Conservation (phyloP, 2,113 vertebrate species). For the Passer montanus region DNA sequence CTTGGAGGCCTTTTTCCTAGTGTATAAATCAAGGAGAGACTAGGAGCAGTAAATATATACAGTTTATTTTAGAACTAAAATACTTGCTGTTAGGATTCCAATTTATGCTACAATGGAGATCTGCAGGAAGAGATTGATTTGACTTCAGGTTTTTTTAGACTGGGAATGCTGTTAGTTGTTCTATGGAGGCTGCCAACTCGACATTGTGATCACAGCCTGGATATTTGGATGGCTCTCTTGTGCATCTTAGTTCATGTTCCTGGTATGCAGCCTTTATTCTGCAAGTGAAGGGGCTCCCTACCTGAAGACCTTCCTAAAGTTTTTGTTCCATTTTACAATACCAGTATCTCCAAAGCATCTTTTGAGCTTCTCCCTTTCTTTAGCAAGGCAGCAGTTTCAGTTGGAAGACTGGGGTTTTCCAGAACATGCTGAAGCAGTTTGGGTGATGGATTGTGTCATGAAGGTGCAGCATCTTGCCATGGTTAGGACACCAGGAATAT, state of each 20-base stretch:
- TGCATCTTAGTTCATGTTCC: not conserved
- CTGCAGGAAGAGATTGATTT: not conserved
- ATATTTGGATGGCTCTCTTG: not conserved
- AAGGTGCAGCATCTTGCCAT: not conserved
- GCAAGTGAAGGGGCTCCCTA: not conserved
- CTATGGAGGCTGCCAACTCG: not conserved
- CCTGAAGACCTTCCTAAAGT: not conserved
- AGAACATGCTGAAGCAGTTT: not conserved
- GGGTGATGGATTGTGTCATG: not conserved
- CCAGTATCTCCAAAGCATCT: not conserved
- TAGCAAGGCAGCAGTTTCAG: not conserved
- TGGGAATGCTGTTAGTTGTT: not conserved
- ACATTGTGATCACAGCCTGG: not conserved
- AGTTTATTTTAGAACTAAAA: not conserved
- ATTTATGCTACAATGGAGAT: not conserved
- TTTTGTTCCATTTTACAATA: not conserved
- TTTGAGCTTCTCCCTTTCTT: not conserved
- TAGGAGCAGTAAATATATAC: not conserved
- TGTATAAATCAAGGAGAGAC: not conserved
- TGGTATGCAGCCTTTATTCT: not conserved
- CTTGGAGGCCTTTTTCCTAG: conserved; percentile 14
- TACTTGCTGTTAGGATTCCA: not conserved
- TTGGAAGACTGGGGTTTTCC: not conserved
- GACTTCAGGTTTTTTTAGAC: not conserved
- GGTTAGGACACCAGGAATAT: not conserved